Conservation (phyloP, 2,797 vertebrate genomes). For the Sebastes taczanowskii region DNA sequence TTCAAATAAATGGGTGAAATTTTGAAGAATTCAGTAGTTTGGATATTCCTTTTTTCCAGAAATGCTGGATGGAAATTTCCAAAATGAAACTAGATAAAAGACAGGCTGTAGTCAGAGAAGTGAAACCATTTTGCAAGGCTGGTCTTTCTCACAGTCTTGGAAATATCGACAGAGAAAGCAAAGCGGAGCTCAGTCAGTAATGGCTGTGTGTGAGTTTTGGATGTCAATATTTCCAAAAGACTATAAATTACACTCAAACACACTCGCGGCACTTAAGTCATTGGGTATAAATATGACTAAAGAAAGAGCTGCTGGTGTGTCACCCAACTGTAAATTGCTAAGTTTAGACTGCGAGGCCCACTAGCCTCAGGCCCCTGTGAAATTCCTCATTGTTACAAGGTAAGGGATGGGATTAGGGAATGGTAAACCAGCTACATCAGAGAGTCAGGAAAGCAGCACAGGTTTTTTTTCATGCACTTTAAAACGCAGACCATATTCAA, state of each 20-base stretch:
- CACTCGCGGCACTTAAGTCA: conserved; percentile 58
- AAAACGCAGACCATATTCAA: background rate
- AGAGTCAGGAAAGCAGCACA: background rate
- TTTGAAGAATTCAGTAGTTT: background rate
- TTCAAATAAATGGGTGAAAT: background rate
- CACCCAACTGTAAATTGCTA: conserved; percentile 76
- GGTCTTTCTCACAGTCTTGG: conserved; percentile 59
- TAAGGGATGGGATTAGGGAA: conserved; percentile 45
- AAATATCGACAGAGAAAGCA: conserved; percentile 57
- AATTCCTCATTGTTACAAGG: conserved; percentile 77
- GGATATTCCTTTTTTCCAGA: background rate
- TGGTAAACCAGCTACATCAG: conserved; percentile 31
- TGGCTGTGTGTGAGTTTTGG: conserved; percentile 61
- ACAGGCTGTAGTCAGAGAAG: conserved; percentile 25
- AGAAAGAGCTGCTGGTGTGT: conserved; percentile 68
- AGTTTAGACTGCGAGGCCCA: conserved; percentile 61
- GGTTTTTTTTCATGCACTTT: background rate
- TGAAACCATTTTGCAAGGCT: conserved; percentile 41
- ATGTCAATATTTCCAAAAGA: conserved; percentile 61
- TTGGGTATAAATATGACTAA: conserved; percentile 69
- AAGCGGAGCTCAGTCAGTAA: conserved; percentile 32
- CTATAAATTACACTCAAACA: conserved; percentile 66
- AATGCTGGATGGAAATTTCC: conserved; percentile 11
- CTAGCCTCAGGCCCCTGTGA: conserved; percentile 63
- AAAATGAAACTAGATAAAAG: conserved; percentile 31